Evolutionary conservation across 1,140 invertebrate genomes (phyloP).

Genomic region (Steinernema khuongi): DNA sequence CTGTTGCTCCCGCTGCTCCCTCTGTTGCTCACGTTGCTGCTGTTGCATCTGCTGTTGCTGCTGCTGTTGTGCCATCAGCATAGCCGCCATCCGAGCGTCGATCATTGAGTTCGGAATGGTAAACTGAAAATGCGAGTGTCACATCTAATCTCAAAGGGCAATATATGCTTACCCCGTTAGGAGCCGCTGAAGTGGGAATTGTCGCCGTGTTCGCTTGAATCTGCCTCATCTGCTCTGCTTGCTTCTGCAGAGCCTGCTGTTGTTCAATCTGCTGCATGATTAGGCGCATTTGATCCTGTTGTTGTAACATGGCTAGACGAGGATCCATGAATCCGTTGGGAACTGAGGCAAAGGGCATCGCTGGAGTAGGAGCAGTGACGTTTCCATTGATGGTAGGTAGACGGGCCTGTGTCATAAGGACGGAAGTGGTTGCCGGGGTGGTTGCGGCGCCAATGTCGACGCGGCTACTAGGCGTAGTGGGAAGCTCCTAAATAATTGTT

Average conservation of each 20-base stretch:
- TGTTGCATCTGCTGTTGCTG: constrained; percentile 16
- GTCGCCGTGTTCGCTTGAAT: background rate
- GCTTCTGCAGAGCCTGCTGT: constrained; percentile 1
- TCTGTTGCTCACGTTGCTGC: background rate
- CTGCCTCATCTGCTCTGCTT: constrained; percentile 21
- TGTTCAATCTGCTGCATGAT: constrained; percentile 7
- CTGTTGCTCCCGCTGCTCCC: background rate
- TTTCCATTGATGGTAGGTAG: background rate
- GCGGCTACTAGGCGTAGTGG: background rate
- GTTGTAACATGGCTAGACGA: background rate
- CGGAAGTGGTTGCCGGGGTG: background rate
- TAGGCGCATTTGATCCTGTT: constrained; percentile 10
- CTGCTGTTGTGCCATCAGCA: constrained; percentile 20
- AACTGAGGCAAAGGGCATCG: background rate
- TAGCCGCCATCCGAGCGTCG: constrained; percentile 15
- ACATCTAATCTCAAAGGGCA: background rate
- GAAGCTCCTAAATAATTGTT: background rate
- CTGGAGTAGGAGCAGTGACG: background rate
- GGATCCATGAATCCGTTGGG: background rate
- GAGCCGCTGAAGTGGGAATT: constrained; percentile 17
- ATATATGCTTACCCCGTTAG: constrained; percentile 5
- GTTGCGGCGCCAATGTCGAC: constrained; percentile 11
- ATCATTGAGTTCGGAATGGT: background rate
- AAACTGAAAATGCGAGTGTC: background rate
- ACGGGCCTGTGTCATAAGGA: background rate